A percentile compares a stretch with the other conserved stretches of the same genome.
These are phyloP conservation scores for Creontiades dilutus DNA, from an alignment of 2,888 invertebrate species.

Conservation along the genomic window DNA sequence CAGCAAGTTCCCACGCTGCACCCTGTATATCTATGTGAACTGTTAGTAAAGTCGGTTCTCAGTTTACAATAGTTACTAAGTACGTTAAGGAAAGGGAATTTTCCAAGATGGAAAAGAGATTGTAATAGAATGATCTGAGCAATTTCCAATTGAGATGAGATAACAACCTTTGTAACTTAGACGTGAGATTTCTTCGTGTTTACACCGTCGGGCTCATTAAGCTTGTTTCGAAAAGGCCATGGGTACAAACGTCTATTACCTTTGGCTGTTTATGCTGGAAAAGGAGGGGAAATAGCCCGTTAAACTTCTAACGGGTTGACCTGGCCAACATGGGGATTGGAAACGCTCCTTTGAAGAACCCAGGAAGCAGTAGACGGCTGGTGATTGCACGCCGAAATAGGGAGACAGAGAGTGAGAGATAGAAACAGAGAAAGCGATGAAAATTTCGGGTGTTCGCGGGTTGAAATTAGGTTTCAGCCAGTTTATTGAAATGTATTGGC, in stretches of 20 bases:
- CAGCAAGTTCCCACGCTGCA: no score
- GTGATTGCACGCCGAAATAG: constrained; percentile 1
- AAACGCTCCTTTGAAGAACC: constrained; percentile 2
- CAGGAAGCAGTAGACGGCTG: not conserved
- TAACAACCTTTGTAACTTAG: not conserved
- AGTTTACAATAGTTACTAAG: no score
- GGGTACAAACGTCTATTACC: constrained; percentile 18
- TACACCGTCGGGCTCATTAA: not conserved
- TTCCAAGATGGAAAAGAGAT: not conserved
- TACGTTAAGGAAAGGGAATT: no score
- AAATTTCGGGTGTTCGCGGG: not conserved
- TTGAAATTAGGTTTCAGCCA: not conserved
- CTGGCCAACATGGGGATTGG: not conserved
- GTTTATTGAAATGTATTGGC: not conserved
- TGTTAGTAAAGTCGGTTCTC: no score
- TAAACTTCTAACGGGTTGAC: constrained; percentile 9
- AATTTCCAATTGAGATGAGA: not conserved
- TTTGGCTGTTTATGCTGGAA: constrained; percentile 7
- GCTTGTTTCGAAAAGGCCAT: not conserved
- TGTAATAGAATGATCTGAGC: not conserved
- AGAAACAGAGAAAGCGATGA: not conserved
- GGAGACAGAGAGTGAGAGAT: no score
- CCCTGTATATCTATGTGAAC: no score
- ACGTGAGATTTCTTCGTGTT: not conserved
- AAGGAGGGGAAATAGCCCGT: constrained; percentile 41